Percentiles rank a stretch among this genome's conserved stretches.
phyloP scores from a whole-genome alignment of 2,888 invertebrate genomes.

The Trissolcus brochymenae region DNA sequence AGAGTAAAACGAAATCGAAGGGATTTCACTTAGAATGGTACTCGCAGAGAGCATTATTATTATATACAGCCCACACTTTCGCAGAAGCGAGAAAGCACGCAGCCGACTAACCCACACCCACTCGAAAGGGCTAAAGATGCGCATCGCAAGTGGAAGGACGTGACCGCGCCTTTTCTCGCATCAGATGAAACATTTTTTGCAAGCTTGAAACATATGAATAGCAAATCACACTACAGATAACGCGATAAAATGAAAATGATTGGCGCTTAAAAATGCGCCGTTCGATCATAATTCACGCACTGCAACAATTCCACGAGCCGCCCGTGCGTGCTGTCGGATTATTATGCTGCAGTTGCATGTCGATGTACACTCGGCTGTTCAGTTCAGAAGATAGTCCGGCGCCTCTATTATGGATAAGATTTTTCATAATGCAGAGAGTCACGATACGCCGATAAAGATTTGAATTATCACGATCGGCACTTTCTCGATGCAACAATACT shows the following conservation, averaged over 20 bases:
- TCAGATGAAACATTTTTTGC: slow-evolving; percentile 39
- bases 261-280: slow-evolving; percentile 35
- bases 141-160: slow-evolving; percentile 17
- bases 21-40: slow-evolving; percentile 43
- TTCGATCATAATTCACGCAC: slow-evolving; percentile 55
- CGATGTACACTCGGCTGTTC: slow-evolving; percentile 45
- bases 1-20: slow-evolving; percentile 29
- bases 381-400: slow-evolving; percentile 47
- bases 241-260: slow-evolving; percentile 39
- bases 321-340: slow-evolving; percentile 53
- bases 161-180: slow-evolving; percentile 18
- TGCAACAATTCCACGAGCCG: slow-evolving; percentile 25
- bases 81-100: slow-evolving; percentile 21
- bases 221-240: slow-evolving; percentile 34
- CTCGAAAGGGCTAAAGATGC: slow-evolving; percentile 44
- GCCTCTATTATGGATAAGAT: slow-evolving; percentile 51
- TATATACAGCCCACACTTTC: slow-evolving; percentile 51
- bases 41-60: not conserved
- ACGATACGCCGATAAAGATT: slow-evolving; percentile 41
- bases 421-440: slow-evolving; percentile 34
- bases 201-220: slow-evolving; percentile 37
- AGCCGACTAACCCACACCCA: slow-evolving; percentile 51
- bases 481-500: slow-evolving; percentile 36
- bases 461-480: slow-evolving; percentile 22
- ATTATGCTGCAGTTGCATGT: slow-evolving; percentile 52